Conservation (phyloP, 2,113 vertebrate species). For the Halichoeres trimaculatus region DNA sequence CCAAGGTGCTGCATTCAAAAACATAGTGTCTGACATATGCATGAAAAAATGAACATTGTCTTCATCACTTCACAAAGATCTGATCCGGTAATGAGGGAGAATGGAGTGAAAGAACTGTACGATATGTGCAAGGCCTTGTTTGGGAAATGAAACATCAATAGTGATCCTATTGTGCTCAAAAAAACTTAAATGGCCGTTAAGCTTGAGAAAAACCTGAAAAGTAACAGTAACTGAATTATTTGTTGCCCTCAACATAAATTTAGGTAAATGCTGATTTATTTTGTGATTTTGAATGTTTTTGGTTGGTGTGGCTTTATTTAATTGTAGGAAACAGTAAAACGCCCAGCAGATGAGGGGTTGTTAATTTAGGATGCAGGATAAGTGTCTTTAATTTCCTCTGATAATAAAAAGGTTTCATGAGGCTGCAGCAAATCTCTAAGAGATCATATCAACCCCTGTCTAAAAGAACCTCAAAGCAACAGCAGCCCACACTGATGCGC, state of each 20-base stretch:
- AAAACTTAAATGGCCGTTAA: neutral
- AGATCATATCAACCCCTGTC: neutral
- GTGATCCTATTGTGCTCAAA: neutral
- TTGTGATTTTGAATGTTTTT: neutral
- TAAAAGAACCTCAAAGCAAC: neutral
- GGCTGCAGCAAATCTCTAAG: neutral
- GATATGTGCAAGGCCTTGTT: neutral
- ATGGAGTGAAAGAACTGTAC: neutral
- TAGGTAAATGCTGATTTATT: neutral
- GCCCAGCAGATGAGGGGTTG: neutral
- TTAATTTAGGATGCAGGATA: neutral
- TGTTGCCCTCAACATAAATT: neutral
- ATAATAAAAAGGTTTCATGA: neutral
- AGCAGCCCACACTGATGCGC: neutral
- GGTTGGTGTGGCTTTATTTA: neutral
- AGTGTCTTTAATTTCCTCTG: neutral
- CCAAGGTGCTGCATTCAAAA: slow-evolving; percentile 47
- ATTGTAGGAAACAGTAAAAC: neutral
- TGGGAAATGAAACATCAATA: neutral
- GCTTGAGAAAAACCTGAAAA: neutral
- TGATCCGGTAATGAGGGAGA: neutral
- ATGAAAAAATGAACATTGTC: neutral
- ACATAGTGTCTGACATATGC: neutral
- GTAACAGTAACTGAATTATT: neutral
- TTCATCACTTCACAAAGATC: neutral